These are phyloP conservation scores for Troglohyphantes excavatus DNA, from an alignment of 2,888 invertebrate genomes.

Conservation along the genomic window DNA sequence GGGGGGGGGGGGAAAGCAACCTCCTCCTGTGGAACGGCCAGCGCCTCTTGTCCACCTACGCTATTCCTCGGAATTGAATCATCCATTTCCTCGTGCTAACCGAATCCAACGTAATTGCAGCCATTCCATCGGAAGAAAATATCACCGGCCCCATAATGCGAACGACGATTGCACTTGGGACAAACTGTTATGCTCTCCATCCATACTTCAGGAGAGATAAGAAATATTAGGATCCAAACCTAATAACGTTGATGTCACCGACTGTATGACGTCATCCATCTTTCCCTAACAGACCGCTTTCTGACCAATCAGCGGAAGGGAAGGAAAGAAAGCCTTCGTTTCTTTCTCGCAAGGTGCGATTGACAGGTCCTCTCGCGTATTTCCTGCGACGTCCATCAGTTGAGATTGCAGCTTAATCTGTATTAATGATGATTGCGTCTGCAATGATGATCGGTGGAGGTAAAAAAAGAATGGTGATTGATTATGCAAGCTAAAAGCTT, in stretches of 20 bases:
- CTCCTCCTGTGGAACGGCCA: too few species aligned
- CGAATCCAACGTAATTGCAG: background rate
- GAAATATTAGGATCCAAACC: constrained; percentile 51
- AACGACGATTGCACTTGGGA: constrained; percentile 7
- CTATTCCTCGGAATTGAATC: too few species aligned
- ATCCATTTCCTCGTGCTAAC: background rate
- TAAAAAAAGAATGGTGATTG: background rate
- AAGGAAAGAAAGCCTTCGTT: constrained; percentile 35
- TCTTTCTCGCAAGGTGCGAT: constrained; percentile 32
- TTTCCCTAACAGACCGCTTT: constrained; percentile 32
- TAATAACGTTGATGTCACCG: constrained; percentile 42
- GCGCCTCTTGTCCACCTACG: too few species aligned
- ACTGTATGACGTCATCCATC: constrained; percentile 51
- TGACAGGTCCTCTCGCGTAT: constrained; percentile 42
- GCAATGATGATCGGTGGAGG: constrained; percentile 6
- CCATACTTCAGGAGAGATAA: constrained; percentile 6
- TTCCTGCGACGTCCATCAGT: constrained; percentile 29
- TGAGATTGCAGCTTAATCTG: constrained; percentile 28
- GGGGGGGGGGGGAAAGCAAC: too few species aligned
- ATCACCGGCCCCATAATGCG: background rate
- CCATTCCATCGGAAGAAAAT: background rate
- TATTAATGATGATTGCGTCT: constrained; percentile 35
- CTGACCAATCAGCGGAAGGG: constrained; percentile 30
- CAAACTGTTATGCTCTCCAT: background rate
- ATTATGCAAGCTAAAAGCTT: too few species aligned